These are phyloP conservation scores for Cyprinodon variegatus DNA, from an alignment of 2,113 vertebrate species.

Conservation along the genomic window DNA sequence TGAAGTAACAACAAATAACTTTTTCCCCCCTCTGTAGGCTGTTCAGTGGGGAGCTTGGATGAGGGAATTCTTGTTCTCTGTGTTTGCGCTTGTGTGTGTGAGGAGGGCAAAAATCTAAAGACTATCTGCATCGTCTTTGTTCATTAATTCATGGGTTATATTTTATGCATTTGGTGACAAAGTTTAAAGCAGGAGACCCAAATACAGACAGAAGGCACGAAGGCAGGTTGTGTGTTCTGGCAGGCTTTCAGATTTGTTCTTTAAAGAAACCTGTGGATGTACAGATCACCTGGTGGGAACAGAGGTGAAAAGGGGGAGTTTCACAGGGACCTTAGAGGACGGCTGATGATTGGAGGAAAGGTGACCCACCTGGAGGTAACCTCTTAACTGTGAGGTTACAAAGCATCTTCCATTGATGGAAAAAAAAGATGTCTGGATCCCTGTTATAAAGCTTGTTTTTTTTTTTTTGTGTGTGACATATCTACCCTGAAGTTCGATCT, in stretches of 20 bases:
- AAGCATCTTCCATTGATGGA: neutral
- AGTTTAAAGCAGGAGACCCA: constrained; percentile 61
- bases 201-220: constrained; percentile 39
- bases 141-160: constrained; percentile 80
- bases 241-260: constrained; percentile 33
- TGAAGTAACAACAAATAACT: constrained; percentile 75
- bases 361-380: neutral
- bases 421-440: neutral
- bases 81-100: constrained; percentile 56
- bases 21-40: constrained; percentile 52
- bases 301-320: constrained; percentile 6
- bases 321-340: constrained; percentile 13
- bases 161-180: constrained; percentile 75
- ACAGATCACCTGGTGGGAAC: constrained; percentile 18
- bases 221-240: constrained; percentile 26
- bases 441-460: neutral
- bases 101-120: constrained; percentile 56
- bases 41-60: constrained; percentile 66
- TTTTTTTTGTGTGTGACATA: neutral
- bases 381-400: neutral
- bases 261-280: constrained; percentile 16
- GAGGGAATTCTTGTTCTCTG: constrained; percentile 64
- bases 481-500: neutral
- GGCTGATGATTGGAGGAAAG: constrained; percentile 1
- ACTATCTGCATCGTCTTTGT: constrained; percentile 79